These are phyloP conservation scores for Cantharis rustica DNA, from an alignment of 2,888 invertebrate species.

Conservation along the genomic window DNA sequence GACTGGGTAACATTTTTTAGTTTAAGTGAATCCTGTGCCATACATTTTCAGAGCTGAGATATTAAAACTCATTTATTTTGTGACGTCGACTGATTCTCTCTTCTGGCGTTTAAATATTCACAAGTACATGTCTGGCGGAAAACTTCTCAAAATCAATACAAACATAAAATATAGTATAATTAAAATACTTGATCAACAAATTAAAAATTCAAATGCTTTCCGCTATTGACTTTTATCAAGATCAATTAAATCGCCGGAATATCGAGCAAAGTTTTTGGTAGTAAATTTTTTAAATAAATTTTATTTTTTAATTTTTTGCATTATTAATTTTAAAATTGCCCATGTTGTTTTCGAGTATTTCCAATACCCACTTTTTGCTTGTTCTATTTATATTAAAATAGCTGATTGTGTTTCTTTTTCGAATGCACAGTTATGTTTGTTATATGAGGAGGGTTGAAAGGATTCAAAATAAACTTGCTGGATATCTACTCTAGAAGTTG, in stretches of 20 bases:
- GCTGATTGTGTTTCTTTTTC: not conserved
- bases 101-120: conserved; percentile 12
- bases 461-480: not conserved
- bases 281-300: not conserved
- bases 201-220: not conserved
- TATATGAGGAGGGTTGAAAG: not conserved
- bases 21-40: not conserved
- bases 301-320: not conserved
- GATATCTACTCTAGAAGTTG: not conserved
- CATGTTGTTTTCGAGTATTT: not conserved
- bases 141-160: conserved; percentile 9
- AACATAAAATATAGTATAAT: not conserved
- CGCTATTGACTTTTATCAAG: not conserved
- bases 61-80: conserved; percentile 2
- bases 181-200: not conserved
- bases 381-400: not conserved
- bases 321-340: not conserved
- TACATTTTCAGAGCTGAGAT: not conserved
- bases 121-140: conserved; percentile 8
- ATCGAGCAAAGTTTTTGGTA: not conserved
- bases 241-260: not conserved
- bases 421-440: not conserved
- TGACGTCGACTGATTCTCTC: conserved; percentile 10
- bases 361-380: not conserved
- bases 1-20: not conserved